These are phyloP conservation scores for Coelopa pilipes DNA, from an alignment of 2,888 invertebrate species.

Conservation along the genomic window DNA sequence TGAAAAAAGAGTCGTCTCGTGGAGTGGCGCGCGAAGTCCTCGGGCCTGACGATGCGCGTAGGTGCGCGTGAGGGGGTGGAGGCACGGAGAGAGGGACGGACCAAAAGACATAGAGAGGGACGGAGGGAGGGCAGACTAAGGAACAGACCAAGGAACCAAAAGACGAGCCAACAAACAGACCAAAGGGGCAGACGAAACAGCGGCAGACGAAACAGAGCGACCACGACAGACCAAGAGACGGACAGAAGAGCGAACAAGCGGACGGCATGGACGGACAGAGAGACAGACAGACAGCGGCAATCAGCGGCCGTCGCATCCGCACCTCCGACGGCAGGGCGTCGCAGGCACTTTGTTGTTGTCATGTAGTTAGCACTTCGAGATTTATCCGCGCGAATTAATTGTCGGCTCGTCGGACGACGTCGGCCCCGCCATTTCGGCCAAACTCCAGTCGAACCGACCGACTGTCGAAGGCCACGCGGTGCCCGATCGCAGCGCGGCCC, in stretches of 20 bases:
- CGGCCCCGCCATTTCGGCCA: too few relatives aligned
- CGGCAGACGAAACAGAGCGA: not conserved
- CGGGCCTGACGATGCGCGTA: conserved; percentile 45
- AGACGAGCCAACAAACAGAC: too few relatives aligned
- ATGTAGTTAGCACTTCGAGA: conserved; percentile 68
- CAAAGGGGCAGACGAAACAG: too few relatives aligned
- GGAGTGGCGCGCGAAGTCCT: conserved; percentile 43
- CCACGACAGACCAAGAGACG: not conserved
- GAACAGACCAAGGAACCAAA: too few relatives aligned
- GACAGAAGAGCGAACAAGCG: not conserved
- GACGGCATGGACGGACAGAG: not conserved
- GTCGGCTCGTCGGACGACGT: conserved; percentile 65
- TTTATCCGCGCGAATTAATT: conserved; percentile 67
- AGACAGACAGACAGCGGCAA: not conserved
- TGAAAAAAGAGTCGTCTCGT: conserved; percentile 58
- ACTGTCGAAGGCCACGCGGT: too few relatives aligned
- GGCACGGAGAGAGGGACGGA: too few relatives aligned
- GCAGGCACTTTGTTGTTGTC: conserved; percentile 66
- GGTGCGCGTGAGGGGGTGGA: too few relatives aligned
- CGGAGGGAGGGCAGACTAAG: too few relatives aligned
- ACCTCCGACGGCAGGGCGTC: conserved; percentile 14
- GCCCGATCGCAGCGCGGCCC: not conserved
- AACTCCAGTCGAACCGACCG: too few relatives aligned
- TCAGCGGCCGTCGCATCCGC: conserved; percentile 24
- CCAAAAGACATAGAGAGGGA: too few relatives aligned